Percentiles rank a stretch among this genome's conserved stretches.
Evolutionary conservation across 2,888 invertebrate species (phyloP).

Genomic region (Carabus problematicus): DNA sequence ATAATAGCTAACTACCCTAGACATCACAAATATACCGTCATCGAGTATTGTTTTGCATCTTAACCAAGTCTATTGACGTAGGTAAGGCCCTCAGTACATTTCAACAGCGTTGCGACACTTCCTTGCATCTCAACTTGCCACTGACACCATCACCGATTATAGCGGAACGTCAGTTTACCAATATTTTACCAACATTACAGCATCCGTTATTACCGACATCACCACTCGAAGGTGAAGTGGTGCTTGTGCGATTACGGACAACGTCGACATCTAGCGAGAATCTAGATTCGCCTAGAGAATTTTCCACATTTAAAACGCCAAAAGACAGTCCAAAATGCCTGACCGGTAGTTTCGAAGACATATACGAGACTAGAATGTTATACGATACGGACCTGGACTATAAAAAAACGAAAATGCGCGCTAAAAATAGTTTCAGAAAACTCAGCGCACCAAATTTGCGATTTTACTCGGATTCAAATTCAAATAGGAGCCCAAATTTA

Average conservation of each 20-base stretch:
- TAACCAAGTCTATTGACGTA: slow-evolving; percentile 26
- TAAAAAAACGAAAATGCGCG: too few relatives aligned
- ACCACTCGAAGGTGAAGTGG: slow-evolving; percentile 36
- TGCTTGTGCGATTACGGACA: slow-evolving; percentile 31
- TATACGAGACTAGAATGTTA: too few relatives aligned
- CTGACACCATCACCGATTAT: neutral
- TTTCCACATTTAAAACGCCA: slow-evolving; percentile 24
- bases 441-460: too few relatives aligned
- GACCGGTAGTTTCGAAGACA: too few relatives aligned
- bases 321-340: too few relatives aligned
- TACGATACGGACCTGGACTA: too few relatives aligned
- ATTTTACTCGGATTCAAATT: too few relatives aligned
- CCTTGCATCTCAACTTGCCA: neutral
- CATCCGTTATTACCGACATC: neutral
- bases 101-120: slow-evolving; percentile 7
- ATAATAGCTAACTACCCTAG: too few relatives aligned
- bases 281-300: slow-evolving; percentile 17
- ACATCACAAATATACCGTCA: too few relatives aligned
- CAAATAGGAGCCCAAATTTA: too few relatives aligned
- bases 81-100: slow-evolving; percentile 19
- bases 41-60: neutral
- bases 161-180: neutral
- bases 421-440: too few relatives aligned
- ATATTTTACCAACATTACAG: too few relatives aligned
- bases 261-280: slow-evolving; percentile 12